Evolutionary conservation across 2,113 vertebrate species (phyloP).

Genomic region (Lampris incognitus): DNA sequence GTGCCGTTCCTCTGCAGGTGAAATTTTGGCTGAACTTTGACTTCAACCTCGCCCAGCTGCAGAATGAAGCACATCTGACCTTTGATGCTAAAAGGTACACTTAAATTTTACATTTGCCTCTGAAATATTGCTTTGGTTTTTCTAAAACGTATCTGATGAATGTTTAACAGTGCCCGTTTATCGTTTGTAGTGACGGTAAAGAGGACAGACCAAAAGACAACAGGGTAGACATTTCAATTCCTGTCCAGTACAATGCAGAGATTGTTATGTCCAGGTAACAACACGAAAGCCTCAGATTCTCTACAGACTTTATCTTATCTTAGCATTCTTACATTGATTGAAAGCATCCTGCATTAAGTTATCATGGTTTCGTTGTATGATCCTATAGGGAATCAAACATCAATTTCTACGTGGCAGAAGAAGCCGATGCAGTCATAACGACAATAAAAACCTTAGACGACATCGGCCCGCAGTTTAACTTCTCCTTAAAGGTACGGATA

Average conservation of each 20-base stretch:
- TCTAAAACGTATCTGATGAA: not conserved
- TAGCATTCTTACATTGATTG: not conserved
- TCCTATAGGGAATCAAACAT: conserved; percentile 85
- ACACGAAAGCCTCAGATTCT: not conserved
- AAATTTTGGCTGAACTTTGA: conserved; percentile 89
- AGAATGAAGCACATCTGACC: conserved; percentile 78
- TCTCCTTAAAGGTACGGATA: conserved; percentile 86
- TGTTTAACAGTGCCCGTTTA: not conserved
- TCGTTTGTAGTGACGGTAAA: conserved; percentile 83
- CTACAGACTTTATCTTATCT: not conserved
- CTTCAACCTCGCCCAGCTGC: conserved; percentile 86
- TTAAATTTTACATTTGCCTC: not conserved
- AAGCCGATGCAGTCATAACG: conserved; percentile 71
- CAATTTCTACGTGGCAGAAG: conserved; percentile 89
- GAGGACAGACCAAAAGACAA: conserved; percentile 86
- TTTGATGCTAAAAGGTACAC: conserved; percentile 87
- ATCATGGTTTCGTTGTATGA: conserved; percentile 12
- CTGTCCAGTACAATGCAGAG: conserved; percentile 87
- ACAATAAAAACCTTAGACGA: conserved; percentile 84
- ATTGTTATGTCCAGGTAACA: conserved; percentile 87
- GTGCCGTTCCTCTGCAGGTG: conserved; percentile 76
- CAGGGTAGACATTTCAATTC: conserved; percentile 76
- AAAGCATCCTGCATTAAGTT: not conserved
- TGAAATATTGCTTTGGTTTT: not conserved
- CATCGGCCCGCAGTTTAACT: conserved; percentile 90